Evolutionary conservation across 2,797 vertebrate genomes (phyloP).

Genomic region (Phrynocephalus forsythii): DNA sequence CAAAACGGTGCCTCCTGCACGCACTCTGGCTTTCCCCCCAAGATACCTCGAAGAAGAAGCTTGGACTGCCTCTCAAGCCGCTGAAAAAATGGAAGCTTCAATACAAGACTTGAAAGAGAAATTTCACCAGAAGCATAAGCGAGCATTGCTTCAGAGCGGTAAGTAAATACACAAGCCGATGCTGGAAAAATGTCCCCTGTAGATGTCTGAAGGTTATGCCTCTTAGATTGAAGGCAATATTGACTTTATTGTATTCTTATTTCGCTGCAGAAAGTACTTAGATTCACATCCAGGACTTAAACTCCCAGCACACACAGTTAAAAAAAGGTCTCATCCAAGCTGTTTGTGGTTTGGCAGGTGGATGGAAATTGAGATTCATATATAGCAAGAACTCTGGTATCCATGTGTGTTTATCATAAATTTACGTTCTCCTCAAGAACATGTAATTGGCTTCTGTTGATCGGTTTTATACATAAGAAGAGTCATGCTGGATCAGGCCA

Average conservation of each 20-base stretch:
- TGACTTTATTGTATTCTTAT: constrained; percentile 40
- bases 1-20: constrained; percentile 54
- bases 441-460: neutral
- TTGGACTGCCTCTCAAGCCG: constrained; percentile 77
- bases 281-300: neutral
- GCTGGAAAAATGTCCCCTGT: neutral
- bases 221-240: constrained; percentile 41
- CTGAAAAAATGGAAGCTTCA: constrained; percentile 85
- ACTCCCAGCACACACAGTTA: neutral
- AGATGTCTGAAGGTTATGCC: constrained; percentile 38
- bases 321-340: neutral
- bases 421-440: neutral
- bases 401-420: neutral
- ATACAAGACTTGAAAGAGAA: constrained; percentile 74
- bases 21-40: constrained; percentile 75
- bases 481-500: too few species aligned
- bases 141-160: constrained; percentile 76
- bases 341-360: constrained; percentile 5
- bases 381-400: neutral
- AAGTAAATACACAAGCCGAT: constrained; percentile 45
- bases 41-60: constrained; percentile 78
- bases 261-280: neutral
- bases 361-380: neutral
- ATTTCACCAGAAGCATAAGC: constrained; percentile 70
- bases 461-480: neutral